These are phyloP conservation scores for Thaumetopoea pityocampa DNA, from an alignment of 1,140 invertebrate species.

Conservation along the genomic window DNA sequence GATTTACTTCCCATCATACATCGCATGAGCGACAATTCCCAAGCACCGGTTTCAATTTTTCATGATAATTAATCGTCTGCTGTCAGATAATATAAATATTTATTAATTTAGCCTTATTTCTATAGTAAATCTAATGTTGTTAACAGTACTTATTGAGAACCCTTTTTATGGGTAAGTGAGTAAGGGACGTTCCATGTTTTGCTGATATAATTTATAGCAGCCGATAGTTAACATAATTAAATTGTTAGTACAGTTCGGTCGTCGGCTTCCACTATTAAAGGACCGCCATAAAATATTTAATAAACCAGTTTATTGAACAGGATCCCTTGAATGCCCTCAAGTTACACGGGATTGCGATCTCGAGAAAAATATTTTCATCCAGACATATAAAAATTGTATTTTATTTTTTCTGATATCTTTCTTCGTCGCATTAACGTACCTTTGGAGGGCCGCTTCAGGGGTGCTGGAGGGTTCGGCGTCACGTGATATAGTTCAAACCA, in stretches of 20 bases:
- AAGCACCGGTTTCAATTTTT: neutral
- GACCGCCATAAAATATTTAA: slow-evolving; percentile 56
- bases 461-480: slow-evolving; percentile 25
- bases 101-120: neutral
- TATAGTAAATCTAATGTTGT: no score
- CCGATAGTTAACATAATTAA: no score
- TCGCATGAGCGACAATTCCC: no score
- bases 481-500: slow-evolving; percentile 66
- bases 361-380: slow-evolving; percentile 17
- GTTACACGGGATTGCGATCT: slow-evolving; percentile 13
- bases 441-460: slow-evolving; percentile 21
- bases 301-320: slow-evolving; percentile 58
- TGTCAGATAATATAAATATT: no score
- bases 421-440: slow-evolving; percentile 28
- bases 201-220: no score
- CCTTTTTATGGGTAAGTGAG: no score
- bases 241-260: neutral
- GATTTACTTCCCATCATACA: slow-evolving; percentile 4
- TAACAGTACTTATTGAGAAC: no score
- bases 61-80: no score
- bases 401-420: neutral
- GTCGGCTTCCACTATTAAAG: slow-evolving; percentile 20
- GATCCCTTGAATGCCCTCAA: slow-evolving; percentile 26
- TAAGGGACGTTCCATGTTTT: no score
- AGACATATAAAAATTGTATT: no score